Evolutionary conservation across 2,888 invertebrate species (phyloP), one percentile per base, ranked within the genome.

Genomic region (Tinea semifulvella): DNA sequence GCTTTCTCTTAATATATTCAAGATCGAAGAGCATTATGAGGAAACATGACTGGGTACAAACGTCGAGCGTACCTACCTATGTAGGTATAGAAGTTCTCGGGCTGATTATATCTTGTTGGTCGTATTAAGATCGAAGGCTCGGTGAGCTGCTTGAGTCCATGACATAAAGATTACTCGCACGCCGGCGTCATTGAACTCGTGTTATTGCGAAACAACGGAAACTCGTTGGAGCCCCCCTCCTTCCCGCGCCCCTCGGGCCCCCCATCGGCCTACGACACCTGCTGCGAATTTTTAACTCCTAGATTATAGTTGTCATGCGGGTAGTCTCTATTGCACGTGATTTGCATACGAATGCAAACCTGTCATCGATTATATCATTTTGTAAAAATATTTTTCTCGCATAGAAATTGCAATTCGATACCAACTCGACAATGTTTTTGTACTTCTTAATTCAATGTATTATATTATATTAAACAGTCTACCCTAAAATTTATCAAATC

Each of bases 131-230:
- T 31, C 11, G 31, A 31, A 22, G 22, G 31, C 13, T 14, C 36
- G n/a, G 36, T 36, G 36, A 36, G 4, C 14, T 22, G 22, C n/a
- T 40, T n/a, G 22, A 40, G 58, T 56, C 60, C 58, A 63, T 70
- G 71, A 72, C 74, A 74, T 65, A 71, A 77, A 75, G 71, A 74
- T 70, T 68, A 68, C 44, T 31, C 44, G 63, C 63, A 61, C 57
- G 56, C 57, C 68, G 69, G 72, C 75, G 79, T 76, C 77, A 76
- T 68, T 80, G 79, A 80, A 76, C 79, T 65, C 72, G 58, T n/a
- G 68, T 69, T 74, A 76, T 80, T 77, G 79, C 77, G 75, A 80
- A 79, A 79, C 77, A 80, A 77, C 79, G 79, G 79, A 80, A 79
- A 77, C 77, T 72, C 74, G 77, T 74, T 74, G 72, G 62, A 55